Evolutionary conservation across 2,888 invertebrate genomes (phyloP).

Genomic region (Diplazon laetatorius): DNA sequence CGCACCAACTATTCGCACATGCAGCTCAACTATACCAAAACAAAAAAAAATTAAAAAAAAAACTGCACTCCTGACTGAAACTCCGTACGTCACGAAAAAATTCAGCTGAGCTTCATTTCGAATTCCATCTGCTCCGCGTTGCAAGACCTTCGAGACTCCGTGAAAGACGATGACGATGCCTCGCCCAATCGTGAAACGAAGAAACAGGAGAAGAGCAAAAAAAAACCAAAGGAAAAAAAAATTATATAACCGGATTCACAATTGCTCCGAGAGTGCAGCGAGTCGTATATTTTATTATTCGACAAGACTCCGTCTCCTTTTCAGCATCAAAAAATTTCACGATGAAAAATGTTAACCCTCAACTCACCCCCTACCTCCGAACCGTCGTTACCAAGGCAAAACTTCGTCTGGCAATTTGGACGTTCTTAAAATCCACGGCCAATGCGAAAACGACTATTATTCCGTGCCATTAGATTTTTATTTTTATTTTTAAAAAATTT

Average conservation of each 20-base stretch:
- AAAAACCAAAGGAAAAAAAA: too few species aligned
- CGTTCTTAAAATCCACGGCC: neutral
- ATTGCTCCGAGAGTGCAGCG: neutral
- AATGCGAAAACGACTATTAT: too few species aligned
- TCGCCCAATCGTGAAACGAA: conserved; percentile 9
- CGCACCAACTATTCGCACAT: conserved; percentile 23
- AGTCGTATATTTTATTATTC: conserved; percentile 3
- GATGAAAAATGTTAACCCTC: too few species aligned
- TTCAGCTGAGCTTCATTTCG: conserved; percentile 1
- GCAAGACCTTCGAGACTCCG: neutral
- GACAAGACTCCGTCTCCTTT: neutral
- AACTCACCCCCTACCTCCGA: too few species aligned
- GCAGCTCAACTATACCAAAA: conserved; percentile 45
- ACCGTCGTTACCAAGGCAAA: too few species aligned
- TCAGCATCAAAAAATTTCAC: too few species aligned
- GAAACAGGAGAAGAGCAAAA: neutral
- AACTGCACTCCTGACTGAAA: conserved; percentile 1
- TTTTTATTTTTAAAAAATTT: too few species aligned
- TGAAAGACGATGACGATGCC: neutral
- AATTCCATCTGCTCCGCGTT: neutral
- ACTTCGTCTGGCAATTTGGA: neutral
- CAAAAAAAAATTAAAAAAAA: conserved; percentile 32
- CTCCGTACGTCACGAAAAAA: conserved; percentile 4
- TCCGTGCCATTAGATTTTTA: neutral
- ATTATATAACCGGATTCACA: conserved; percentile 1